A percentile compares a stretch with the other conserved stretches of the same genome.
phyloP scores from a whole-genome alignment of 1,140 invertebrate genomes.

The Rhyzopertha dominica region DNA sequence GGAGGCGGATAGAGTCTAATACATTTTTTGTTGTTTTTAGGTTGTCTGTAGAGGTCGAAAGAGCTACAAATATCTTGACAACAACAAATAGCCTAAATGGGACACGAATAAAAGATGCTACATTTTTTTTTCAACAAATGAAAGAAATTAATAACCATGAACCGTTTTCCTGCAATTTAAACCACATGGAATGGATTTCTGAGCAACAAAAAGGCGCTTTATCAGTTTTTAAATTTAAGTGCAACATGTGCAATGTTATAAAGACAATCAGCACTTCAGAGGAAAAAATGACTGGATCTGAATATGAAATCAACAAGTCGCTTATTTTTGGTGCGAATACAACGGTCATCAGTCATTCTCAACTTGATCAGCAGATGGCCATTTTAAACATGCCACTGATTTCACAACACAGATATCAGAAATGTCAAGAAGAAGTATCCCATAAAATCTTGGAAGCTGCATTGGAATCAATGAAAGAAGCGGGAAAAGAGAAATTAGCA shows the following conservation, averaged over 20 bases:
- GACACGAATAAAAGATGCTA: background rate
- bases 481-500: conserved; percentile 26
- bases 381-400: too few relatives aligned
- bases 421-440: conserved; percentile 22
- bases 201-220: background rate
- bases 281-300: conserved; percentile 12
- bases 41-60: too few relatives aligned
- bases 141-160: background rate
- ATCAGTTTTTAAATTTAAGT: background rate
- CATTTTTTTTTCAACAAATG: conserved; percentile 1
- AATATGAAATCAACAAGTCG: conserved; percentile 26
- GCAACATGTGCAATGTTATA: background rate
- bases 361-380: conserved; percentile 32
- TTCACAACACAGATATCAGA: conserved; percentile 22
- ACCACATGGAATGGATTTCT: background rate
- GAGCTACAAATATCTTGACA: too few relatives aligned
- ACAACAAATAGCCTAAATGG: background rate
- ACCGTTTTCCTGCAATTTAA: background rate
- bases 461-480: conserved; percentile 27
- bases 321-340: conserved; percentile 27
- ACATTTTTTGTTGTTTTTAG: too few relatives aligned
- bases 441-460: conserved; percentile 21
- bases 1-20: too few relatives aligned
- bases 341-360: conserved; percentile 28
- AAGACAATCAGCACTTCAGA: background rate